Conservation (phyloP, 2,113 vertebrate species). For the Lutjanus erythropterus region DNA sequence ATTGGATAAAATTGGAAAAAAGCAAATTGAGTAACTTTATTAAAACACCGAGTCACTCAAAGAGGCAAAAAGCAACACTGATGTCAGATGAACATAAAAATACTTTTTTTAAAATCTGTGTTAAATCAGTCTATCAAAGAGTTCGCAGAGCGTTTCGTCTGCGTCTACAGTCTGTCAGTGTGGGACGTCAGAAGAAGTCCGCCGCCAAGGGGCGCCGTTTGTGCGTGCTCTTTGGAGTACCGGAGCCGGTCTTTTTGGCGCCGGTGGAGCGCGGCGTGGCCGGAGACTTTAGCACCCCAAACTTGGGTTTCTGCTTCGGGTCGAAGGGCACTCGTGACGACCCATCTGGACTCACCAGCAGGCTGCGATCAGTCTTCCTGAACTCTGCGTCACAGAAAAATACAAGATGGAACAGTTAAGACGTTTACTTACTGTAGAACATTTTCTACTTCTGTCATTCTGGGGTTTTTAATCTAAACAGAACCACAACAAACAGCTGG, state of each 20-base stretch:
- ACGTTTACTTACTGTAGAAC: too few relatives aligned
- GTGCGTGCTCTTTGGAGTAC: background rate
- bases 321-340: conserved; percentile 93
- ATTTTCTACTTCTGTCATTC: too few relatives aligned
- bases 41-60: conserved; percentile 17
- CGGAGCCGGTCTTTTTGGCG: conserved; percentile 30
- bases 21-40: conserved; percentile 38
- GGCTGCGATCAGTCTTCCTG: conserved; percentile 92
- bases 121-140: background rate
- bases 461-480: too few relatives aligned
- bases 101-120: too few relatives aligned
- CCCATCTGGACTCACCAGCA: conserved; percentile 91
- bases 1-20: conserved; percentile 2
- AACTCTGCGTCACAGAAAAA: conserved; percentile 86
- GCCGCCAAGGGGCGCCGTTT: conserved; percentile 50
- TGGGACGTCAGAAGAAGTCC: conserved; percentile 80
- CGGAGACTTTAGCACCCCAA: conserved; percentile 90
- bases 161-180: background rate
- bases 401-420: too few relatives aligned
- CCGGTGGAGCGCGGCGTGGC: background rate
- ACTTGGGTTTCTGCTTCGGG: conserved; percentile 90
- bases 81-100: conserved; percentile 31
- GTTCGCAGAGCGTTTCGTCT: background rate
- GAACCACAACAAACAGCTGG: too few relatives aligned
- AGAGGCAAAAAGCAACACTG: background rate